Evolutionary conservation across 2,113 vertebrate species (phyloP), one percentile per base, ranked within the genome.

Genomic region (Benitochromis conjunctus): DNA sequence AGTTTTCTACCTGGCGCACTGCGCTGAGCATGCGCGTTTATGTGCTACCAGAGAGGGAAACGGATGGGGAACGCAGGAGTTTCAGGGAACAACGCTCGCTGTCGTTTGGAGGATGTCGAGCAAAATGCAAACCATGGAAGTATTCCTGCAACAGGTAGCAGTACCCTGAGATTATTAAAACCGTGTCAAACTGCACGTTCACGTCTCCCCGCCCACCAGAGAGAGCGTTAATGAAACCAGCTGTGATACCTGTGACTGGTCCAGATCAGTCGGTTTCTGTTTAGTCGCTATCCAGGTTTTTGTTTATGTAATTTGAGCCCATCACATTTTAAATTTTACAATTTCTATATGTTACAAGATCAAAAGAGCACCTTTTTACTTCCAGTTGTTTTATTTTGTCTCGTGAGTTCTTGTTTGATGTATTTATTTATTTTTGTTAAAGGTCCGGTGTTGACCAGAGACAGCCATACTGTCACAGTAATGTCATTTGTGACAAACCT

Each of bases 161-260:
- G 31, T 0, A 64, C 2, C 1, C 5, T 36, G 31, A n/a, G n/a
- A 36, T 62, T n/a, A 62, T 62, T 36, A n/a, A n/a, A n/a, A n/a
- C n/a, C n/a, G n/a, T n/a, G n/a, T n/a, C n/a, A n/a, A n/a, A n/a
- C n/a, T n/a, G n/a, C n/a, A 26, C 26, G 26, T 26, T 26, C 26
- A 26, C 58, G 36, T 12, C 29, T 36, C 31, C 16, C 16, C 58
- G 34, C 58, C 19, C 58, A 12, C 1, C 58, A 62, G 34, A 62
- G 29, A 34, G 19, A 62, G 19, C 1, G 0, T 3, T 6, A 62
- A 62, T 7, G 19, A 62, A 36, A 11, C 58, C 9, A 4, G 18
- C 18, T 0, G 31, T 11, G 31, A 29, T 16, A 62, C 18, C 0
- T 1, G 31, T 7, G 31, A 62, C 18, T 36, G 1, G 3, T 34